Evolutionary conservation across 2,888 invertebrate species (phyloP).

Genomic region (Amblyjoppa proteus): DNA sequence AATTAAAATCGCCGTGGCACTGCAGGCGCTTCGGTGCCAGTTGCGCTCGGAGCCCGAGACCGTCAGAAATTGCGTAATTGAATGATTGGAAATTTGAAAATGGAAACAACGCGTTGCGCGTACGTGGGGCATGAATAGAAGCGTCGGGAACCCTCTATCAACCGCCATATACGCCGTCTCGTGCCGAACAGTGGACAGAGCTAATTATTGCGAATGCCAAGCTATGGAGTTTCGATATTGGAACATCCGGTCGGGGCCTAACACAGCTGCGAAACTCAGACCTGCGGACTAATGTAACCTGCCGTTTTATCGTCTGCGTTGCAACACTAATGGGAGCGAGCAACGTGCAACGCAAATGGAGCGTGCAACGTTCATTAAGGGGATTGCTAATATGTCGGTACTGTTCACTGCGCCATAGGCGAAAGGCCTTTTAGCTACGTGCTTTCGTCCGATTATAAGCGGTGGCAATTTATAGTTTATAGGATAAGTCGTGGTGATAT

Average conservation of each 20-base stretch:
- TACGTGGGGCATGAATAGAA: constrained; percentile 22
- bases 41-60: not conserved
- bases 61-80: constrained; percentile 60
- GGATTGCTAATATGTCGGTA: constrained; percentile 10
- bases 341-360: constrained; percentile 46
- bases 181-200: constrained; percentile 27
- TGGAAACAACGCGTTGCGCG: constrained; percentile 55
- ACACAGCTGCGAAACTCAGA: not conserved
- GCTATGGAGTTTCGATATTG: constrained; percentile 38
- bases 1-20: constrained; percentile 57
- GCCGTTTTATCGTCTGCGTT: constrained; percentile 36
- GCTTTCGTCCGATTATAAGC: not conserved
- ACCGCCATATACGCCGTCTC: constrained; percentile 9
- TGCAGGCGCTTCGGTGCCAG: constrained; percentile 4
- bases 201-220: constrained; percentile 52
- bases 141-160: constrained; percentile 36
- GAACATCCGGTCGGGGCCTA: not conserved
- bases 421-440: not conserved
- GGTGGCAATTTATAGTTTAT: not conserved
- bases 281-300: constrained; percentile 21
- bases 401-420: not conserved
- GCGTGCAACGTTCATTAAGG: constrained; percentile 44
- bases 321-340: constrained; percentile 34
- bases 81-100: constrained; percentile 67
- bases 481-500: too few species aligned